Conservation (phyloP, 2,113 vertebrate species). For the Spea bombifrons region DNA sequence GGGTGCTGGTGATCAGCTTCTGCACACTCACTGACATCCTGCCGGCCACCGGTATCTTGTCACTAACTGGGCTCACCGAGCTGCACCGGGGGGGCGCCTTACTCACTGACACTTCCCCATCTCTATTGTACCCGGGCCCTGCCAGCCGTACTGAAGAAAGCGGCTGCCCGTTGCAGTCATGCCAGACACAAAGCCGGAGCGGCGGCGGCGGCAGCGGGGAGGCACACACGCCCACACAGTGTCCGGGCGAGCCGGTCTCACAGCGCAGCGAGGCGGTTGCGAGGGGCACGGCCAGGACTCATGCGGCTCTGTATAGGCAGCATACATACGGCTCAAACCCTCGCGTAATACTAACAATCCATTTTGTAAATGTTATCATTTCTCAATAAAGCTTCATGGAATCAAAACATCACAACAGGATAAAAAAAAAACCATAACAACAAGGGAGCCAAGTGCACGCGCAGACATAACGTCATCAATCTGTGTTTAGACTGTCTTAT, state of each 20-base stretch:
- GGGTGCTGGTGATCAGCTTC: conserved; percentile 75
- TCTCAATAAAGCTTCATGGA: conserved; percentile 32
- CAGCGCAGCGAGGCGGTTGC: conserved; percentile 16
- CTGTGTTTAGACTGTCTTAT: neutral
- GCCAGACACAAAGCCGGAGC: neutral
- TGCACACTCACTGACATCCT: conserved; percentile 36
- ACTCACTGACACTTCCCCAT: neutral
- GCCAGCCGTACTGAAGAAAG: too few relatives aligned
- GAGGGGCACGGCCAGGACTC: conserved; percentile 12
- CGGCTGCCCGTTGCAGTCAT: neutral
- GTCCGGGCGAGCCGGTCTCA: neutral
- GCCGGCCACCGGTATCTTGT: conserved; percentile 34
- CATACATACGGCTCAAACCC: conserved; percentile 2
- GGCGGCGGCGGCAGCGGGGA: neutral
- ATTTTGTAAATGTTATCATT: neutral
- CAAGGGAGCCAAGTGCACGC: neutral
- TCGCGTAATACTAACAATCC: conserved; percentile 13
- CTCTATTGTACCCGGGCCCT: neutral
- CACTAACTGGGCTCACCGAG: conserved; percentile 48
- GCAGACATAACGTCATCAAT: conserved; percentile 16
- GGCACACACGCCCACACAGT: neutral
- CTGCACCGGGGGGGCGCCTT: neutral
- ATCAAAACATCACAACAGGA: conserved; percentile 8
- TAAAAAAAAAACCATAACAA: neutral
- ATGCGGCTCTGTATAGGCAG: conserved; percentile 22